phyloP scores from a whole-genome alignment of 2,888 invertebrate species.

The Eledona agricola region DNA sequence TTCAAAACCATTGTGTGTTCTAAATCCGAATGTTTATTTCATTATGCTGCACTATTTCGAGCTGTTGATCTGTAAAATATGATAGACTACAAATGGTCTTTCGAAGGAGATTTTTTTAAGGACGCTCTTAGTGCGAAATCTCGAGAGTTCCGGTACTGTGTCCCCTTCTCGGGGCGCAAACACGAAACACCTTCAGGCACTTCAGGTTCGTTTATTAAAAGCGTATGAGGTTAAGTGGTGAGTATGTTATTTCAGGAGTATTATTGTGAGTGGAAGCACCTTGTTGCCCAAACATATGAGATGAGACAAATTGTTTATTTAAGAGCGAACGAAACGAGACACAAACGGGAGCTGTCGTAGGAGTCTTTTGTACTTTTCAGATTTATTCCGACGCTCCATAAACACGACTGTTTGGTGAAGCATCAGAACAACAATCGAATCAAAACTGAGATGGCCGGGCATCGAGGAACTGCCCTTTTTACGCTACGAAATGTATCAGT shows the following conservation, averaged over 20 bases:
- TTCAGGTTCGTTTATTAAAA: slow-evolving; percentile 33
- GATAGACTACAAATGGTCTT: slow-evolving; percentile 12
- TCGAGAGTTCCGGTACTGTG: slow-evolving; percentile 9
- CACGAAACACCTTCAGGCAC: slow-evolving; percentile 29
- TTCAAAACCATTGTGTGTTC: slow-evolving; percentile 17
- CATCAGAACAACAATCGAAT: neutral
- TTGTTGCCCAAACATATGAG: slow-evolving; percentile 33
- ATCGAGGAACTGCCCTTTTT: too few species aligned
- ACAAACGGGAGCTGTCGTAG: slow-evolving; percentile 16
- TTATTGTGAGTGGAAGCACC: slow-evolving; percentile 34
- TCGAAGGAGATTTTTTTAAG: slow-evolving; percentile 14
- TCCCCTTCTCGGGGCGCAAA: slow-evolving; percentile 26
- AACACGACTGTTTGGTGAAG: slow-evolving; percentile 18
- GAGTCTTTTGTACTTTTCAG: slow-evolving; percentile 19
- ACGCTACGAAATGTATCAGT: too few species aligned
- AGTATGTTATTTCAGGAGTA: slow-evolving; percentile 35
- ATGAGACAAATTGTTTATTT: slow-evolving; percentile 24
- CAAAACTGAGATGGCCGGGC: too few species aligned
- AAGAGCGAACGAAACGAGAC: slow-evolving; percentile 26
- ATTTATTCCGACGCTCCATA: slow-evolving; percentile 15
- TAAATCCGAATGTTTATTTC: slow-evolving; percentile 24
- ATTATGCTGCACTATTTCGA: slow-evolving; percentile 7
- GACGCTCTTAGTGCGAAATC: too few species aligned
- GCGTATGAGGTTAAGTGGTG: slow-evolving; percentile 35
- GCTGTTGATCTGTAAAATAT: slow-evolving; percentile 21